Conservation (phyloP, 2,797 vertebrate species). For the Octomys mimax region DNA sequence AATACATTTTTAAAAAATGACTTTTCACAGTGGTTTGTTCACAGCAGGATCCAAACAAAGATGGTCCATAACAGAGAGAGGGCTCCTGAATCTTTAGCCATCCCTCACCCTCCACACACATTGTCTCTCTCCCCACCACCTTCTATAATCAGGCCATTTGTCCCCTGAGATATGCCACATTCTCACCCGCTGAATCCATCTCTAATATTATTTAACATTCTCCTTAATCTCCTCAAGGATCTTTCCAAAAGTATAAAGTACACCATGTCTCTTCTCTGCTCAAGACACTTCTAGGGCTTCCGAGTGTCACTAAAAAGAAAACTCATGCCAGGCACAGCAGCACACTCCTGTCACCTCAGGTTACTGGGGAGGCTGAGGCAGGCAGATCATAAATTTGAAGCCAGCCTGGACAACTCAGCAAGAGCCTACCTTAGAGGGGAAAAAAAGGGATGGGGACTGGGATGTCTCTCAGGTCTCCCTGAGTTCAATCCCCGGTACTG, state of each 20-base stretch:
- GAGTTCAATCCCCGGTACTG: not conserved
- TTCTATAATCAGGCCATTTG: not conserved
- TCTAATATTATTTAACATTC: not conserved
- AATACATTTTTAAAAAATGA: not conserved
- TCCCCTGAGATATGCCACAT: not conserved
- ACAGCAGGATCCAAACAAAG: not conserved
- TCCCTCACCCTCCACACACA: not conserved
- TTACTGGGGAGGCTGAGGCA: not conserved
- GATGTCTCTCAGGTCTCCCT: not conserved
- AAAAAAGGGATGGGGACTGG: not conserved
- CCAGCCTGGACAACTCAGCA: not conserved
- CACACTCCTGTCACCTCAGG: not conserved
- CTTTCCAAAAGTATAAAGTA: not conserved
- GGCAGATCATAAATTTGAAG: not conserved
- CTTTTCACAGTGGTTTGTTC: conserved; percentile 24
- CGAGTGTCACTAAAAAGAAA: not conserved
- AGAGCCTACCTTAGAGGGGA: not conserved
- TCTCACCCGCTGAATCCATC: not conserved
- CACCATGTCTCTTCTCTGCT: not conserved
- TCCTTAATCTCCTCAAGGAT: not conserved
- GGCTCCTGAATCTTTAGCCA: not conserved
- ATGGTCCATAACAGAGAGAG: not conserved
- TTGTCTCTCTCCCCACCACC: not conserved
- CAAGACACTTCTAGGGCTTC: not conserved
- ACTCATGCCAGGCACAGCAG: not conserved